These are phyloP conservation scores for Sebastolobus alascanus DNA, from an alignment of 2,797 vertebrate species.

Conservation along the genomic window DNA sequence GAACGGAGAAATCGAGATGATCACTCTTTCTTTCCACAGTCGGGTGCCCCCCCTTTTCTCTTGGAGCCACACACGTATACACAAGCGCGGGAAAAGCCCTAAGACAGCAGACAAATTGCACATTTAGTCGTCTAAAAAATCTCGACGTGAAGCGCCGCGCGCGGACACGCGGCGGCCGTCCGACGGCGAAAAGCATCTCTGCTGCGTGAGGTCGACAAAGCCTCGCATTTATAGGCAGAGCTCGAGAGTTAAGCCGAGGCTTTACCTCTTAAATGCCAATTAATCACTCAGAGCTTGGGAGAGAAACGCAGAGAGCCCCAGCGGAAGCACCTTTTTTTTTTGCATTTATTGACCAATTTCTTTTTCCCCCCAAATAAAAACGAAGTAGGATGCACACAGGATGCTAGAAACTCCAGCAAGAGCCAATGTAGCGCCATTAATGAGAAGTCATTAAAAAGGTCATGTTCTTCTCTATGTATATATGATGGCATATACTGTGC, in stretches of 20 bases:
- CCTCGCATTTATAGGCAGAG: conserved; percentile 54
- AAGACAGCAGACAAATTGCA: not conserved
- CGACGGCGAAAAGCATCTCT: conserved; percentile 30
- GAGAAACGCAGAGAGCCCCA: conserved; percentile 22
- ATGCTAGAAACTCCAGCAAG: not conserved
- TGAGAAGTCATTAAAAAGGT: conserved; percentile 8
- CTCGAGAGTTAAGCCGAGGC: conserved; percentile 61
- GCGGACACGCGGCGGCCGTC: not conserved
- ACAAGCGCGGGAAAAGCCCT: not conserved
- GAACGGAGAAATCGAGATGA: conserved; percentile 55
- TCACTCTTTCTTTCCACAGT: conserved; percentile 57
- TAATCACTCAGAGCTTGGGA: conserved; percentile 64
- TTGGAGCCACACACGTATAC: not conserved
- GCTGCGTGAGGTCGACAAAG: conserved; percentile 50
- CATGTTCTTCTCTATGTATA: not conserved
- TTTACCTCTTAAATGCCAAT: conserved; percentile 76
- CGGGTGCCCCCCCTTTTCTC: not conserved
- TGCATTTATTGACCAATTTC: not conserved
- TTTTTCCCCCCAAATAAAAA: conserved; percentile 38
- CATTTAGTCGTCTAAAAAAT: conserved; percentile 2
- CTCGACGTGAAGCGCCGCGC: not conserved
- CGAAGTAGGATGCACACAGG: conserved; percentile 6
- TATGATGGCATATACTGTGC: too few relatives aligned
- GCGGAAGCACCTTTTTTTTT: conserved; percentile 16
- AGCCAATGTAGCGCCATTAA: conserved; percentile 1